phyloP scores from a whole-genome alignment of 2,888 invertebrate species.

The Ormyrus thymus region DNA sequence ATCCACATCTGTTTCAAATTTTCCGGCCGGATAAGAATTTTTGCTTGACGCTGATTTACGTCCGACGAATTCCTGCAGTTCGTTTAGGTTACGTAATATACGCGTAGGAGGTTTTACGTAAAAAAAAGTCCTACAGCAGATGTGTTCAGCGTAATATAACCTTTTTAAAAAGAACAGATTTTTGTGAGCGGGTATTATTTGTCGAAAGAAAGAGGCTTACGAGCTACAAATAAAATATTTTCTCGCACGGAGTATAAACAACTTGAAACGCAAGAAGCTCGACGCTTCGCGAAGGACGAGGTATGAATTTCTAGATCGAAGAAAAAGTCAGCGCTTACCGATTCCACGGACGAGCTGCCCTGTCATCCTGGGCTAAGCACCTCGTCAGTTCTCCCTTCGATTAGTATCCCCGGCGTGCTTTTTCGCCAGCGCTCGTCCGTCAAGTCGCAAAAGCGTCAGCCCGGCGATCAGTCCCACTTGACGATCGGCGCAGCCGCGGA shows the following conservation, averaged over 20 bases:
- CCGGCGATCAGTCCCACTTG: conserved; percentile 19
- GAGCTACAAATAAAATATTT: too few species aligned
- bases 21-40: conserved; percentile 31
- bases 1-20: conserved; percentile 42
- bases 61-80: conserved; percentile 21
- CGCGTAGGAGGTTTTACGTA: background rate
- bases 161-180: too few species aligned
- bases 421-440: conserved; percentile 25
- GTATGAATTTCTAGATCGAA: too few species aligned
- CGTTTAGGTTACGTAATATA: conserved; percentile 1
- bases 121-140: too few species aligned
- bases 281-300: background rate
- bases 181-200: too few species aligned
- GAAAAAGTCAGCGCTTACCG: too few species aligned
- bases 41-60: conserved; percentile 29
- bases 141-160: too few species aligned
- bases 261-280: conserved; percentile 4
- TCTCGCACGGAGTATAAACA: too few species aligned
- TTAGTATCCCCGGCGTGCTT: conserved; percentile 38
- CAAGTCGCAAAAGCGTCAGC: conserved; percentile 26
- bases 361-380: too few species aligned
- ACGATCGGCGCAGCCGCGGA: conserved; percentile 44
- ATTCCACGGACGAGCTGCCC: too few species aligned
- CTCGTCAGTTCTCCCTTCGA: conserved; percentile 4
- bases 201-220: too few species aligned